Evolutionary conservation across 2,797 vertebrate species (phyloP), one percentile per base, ranked within the genome.

Genomic region (Falco naumanni): DNA sequence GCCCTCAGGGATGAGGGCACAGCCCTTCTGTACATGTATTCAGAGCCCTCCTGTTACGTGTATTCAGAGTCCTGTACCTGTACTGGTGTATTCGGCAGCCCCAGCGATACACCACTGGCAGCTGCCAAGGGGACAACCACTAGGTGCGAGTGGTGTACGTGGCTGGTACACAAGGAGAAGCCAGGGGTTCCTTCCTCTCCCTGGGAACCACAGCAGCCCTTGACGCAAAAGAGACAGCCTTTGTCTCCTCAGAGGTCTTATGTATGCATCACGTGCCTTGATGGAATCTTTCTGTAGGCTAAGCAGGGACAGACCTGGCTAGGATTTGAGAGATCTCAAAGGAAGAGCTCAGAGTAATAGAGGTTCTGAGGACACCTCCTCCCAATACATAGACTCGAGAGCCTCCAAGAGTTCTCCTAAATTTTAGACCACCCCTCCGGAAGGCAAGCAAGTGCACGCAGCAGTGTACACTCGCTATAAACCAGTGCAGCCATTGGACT

Each of bases 131-230:
- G 31, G 33, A 69, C 21, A 12, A 47, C 20, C 6, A 9, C 24
- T 0, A 4, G 45, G 17, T 1, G 0, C 3, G 1, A 57, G 33
- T 5, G 19, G 60, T 19, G 28, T 7, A 21, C 18, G 45, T 19
- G 43, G 68, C 12, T 29, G 53, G 45, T 37, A 22, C 59, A 61
- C 20, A 3, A 18, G 31, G n/a, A 53, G 54, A 28, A 13, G 45
- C 0, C 0, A 74, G 31, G 61, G 24, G 31, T 5, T 82, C n/a
- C 47, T 64, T 16, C 59, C 71, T 41, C 21, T 63, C 45, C 60
- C 5, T 8, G 39, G 59, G 57, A 43, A 15, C 43, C 33, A 21
- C 8, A 9, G 16, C 11, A 6, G 34, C 1, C 2, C 28, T 4
- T 39, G 64, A 25, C 64, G 51, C 31, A 12, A 13, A 11, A 29